These are phyloP conservation scores for Chionis minor DNA, from an alignment of 2,113 vertebrate genomes.

Conservation along the genomic window DNA sequence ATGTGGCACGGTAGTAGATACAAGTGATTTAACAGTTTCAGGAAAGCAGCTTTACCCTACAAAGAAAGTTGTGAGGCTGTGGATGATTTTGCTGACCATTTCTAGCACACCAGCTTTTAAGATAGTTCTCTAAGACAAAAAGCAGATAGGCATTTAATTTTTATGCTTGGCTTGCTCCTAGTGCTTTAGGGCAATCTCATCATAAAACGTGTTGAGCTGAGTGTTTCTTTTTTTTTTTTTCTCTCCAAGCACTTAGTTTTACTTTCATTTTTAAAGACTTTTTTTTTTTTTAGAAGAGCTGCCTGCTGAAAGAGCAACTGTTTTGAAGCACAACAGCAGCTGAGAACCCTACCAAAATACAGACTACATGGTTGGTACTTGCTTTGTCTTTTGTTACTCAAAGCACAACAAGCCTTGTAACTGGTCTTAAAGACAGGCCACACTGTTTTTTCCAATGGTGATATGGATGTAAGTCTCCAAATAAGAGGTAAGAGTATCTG, in stretches of 20 bases:
- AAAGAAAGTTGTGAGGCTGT: neutral
- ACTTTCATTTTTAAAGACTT: neutral
- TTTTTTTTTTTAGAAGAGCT: neutral
- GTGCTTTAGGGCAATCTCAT: neutral
- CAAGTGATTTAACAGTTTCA: neutral
- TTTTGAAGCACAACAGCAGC: neutral
- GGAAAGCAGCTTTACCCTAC: neutral
- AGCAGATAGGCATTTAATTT: neutral
- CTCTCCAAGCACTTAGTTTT: neutral
- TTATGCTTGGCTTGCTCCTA: neutral
- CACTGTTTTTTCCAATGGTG: neutral
- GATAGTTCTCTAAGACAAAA: neutral
- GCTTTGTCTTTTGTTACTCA: neutral
- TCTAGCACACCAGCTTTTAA: neutral
- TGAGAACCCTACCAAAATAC: neutral
- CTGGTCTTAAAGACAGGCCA: neutral
- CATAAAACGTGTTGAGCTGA: neutral
- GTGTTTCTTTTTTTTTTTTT: neutral
- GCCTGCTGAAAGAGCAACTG: neutral
- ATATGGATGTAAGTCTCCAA: neutral
- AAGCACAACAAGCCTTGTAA: neutral
- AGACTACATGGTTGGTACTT: neutral
- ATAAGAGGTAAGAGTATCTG: rapidly evolving
- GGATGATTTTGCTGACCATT: neutral
- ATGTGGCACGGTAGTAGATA: neutral